A percentile compares a stretch with the other conserved stretches of the same genome.
Evolutionary conservation across 30 jellyfish, hydroid and myxozoan genomes (phyloP).

Genomic region (Hydra vulgaris): DNA sequence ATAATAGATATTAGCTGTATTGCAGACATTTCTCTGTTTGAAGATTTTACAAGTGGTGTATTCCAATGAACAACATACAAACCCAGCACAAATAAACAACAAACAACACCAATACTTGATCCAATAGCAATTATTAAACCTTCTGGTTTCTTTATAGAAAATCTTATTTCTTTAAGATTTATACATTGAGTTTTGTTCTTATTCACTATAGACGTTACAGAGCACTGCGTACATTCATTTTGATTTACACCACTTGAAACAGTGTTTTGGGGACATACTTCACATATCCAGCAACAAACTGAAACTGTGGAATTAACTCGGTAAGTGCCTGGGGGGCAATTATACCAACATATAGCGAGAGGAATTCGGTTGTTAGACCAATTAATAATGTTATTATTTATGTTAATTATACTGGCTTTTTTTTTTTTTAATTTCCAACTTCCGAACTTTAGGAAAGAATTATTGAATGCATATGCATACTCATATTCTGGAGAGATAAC

Average conservation of each 20-base stretch:
- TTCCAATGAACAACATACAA: slow-evolving; percentile 46
- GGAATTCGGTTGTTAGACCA: slow-evolving; percentile 10
- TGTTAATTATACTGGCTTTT: slow-evolving; percentile 1
- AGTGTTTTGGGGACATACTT: slow-evolving; percentile 8
- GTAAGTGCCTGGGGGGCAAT: slow-evolving; percentile 58
- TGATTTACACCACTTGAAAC: slow-evolving; percentile 6
- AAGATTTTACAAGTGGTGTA: slow-evolving; percentile 79
- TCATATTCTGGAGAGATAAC: slow-evolving; percentile 40
- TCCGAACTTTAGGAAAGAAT: slow-evolving; percentile 13
- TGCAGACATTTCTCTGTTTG: slow-evolving; percentile 63
- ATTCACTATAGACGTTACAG: slow-evolving; percentile 29
- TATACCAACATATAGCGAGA: slow-evolving; percentile 24
- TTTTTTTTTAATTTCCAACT: slow-evolving; percentile 42
- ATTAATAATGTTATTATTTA: not conserved
- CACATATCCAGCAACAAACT: slow-evolving; percentile 67
- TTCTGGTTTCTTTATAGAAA: not conserved
- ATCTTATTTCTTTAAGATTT: slow-evolving; percentile 22
- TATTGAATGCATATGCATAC: slow-evolving; percentile 16
- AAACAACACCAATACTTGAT: slow-evolving; percentile 31
- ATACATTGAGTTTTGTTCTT: slow-evolving; percentile 40
- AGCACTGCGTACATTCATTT: slow-evolving; percentile 39
- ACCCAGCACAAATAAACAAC: slow-evolving; percentile 19
- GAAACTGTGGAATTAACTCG: slow-evolving; percentile 31
- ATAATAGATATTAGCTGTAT: slow-evolving; percentile 39
- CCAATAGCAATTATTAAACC: slow-evolving; percentile 23